phyloP scores from a whole-genome alignment of 2,113 vertebrate genomes.

The Saccopteryx leptura region DNA sequence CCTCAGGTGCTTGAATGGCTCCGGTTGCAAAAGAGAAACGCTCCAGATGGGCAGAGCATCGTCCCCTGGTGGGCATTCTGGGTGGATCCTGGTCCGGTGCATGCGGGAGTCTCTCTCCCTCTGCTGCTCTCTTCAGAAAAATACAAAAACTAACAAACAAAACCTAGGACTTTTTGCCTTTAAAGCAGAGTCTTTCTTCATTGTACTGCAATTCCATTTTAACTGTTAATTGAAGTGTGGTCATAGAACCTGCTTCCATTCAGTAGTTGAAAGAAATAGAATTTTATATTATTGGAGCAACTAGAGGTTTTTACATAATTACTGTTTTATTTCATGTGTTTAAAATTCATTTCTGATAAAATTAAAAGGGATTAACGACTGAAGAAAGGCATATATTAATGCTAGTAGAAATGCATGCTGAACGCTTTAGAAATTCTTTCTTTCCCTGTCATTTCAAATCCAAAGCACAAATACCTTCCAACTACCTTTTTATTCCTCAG shows the following conservation, averaged over 20 bases:
- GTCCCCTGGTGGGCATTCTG: too few species aligned
- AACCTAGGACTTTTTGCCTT: not conserved
- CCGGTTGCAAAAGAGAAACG: too few species aligned
- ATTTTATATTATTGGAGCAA: conserved; percentile 41
- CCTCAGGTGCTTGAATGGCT: too few species aligned
- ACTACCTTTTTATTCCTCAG: conserved; percentile 48
- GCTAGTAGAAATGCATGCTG: conserved; percentile 40
- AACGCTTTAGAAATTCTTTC: conserved; percentile 35
- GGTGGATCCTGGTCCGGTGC: too few species aligned
- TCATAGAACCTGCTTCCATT: conserved; percentile 11
- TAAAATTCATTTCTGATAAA: conserved; percentile 50
- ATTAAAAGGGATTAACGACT: conserved; percentile 48
- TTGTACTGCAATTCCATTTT: not conserved
- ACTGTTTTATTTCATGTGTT: conserved; percentile 19
- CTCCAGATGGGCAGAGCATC: too few species aligned
- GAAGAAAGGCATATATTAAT: conserved; percentile 38
- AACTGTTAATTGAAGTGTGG: conserved; percentile 43
- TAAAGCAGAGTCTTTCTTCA: conserved; percentile 28
- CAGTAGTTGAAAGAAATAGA: conserved; percentile 45
- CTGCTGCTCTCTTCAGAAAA: too few species aligned
- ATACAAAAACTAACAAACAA: not conserved
- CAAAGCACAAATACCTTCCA: conserved; percentile 35
- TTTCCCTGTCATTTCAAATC: conserved; percentile 60
- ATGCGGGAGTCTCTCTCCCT: too few species aligned
- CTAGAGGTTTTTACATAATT: conserved; percentile 62